phyloP scores from a whole-genome alignment of 2,113 vertebrate species.

The Periophthalmodon schlosseri region DNA sequence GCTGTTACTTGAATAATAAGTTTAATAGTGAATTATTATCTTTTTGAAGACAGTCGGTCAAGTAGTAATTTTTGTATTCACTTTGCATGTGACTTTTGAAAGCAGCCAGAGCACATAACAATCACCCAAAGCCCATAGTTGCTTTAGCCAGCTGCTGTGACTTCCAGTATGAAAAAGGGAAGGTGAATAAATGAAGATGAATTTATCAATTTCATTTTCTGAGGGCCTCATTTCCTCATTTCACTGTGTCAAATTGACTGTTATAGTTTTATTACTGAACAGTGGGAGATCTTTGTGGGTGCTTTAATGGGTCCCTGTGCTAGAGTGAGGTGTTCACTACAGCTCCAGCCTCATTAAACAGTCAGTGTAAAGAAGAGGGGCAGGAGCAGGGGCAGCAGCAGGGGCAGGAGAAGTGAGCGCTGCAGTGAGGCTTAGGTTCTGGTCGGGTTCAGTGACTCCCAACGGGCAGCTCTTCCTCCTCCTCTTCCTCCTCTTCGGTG shows the following conservation, averaged over 20 bases:
- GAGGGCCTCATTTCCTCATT: constrained; percentile 11
- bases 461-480: constrained; percentile 62
- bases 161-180: not conserved
- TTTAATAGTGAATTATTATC: too few relatives aligned
- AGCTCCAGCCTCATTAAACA: constrained; percentile 47
- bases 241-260: constrained; percentile 27
- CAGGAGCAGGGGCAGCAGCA: too few relatives aligned
- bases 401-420: constrained; percentile 31
- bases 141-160: not conserved
- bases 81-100: not conserved
- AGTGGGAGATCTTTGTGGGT: constrained; percentile 39
- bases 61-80: too few relatives aligned
- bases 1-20: too few relatives aligned
- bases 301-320: constrained; percentile 34
- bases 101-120: not conserved
- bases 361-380: constrained; percentile 25
- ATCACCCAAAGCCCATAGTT: not conserved
- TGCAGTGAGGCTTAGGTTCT: constrained; percentile 60
- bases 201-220: not conserved
- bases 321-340: constrained; percentile 47
- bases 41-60: too few relatives aligned
- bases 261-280: constrained; percentile 29
- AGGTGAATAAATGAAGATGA: not conserved
- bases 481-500: constrained; percentile 62
- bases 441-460: constrained; percentile 67